Evolutionary conservation across 2,113 vertebrate genomes (phyloP).

Genomic region (Rhinolophus sinicus): DNA sequence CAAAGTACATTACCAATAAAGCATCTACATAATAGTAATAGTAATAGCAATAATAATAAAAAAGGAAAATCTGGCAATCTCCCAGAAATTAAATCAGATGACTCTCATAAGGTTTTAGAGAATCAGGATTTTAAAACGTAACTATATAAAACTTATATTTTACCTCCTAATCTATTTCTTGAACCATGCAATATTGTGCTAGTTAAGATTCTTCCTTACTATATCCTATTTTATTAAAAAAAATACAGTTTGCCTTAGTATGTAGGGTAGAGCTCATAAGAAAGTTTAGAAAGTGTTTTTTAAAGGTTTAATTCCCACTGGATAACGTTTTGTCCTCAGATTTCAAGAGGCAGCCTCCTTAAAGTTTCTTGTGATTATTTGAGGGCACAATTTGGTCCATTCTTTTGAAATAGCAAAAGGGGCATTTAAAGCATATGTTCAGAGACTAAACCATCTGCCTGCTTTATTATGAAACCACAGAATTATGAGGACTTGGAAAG

Average conservation of each 20-base stretch:
- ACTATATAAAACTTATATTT: conserved; percentile 39
- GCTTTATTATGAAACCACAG: conserved; percentile 73
- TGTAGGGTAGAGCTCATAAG: conserved; percentile 22
- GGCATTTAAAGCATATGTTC: conserved; percentile 81
- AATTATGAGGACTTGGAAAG: conserved; percentile 72
- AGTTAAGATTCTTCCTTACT: not conserved
- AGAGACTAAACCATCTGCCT: conserved; percentile 79
- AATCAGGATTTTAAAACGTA: conserved; percentile 54
- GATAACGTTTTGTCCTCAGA: conserved; percentile 45
- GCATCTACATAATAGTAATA: conserved; percentile 48
- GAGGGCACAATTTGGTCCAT: conserved; percentile 74
- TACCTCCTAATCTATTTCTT: conserved; percentile 8
- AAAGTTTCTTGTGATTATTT: conserved; percentile 71
- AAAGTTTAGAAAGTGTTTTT: conserved; percentile 52
- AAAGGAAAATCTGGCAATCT: conserved; percentile 55
- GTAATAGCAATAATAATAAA: conserved; percentile 64
- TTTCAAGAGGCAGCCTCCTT: conserved; percentile 65
- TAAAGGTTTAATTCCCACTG: conserved; percentile 51
- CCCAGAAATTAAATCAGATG: conserved; percentile 57
- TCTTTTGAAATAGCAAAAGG: conserved; percentile 79
- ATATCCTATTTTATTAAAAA: not conserved
- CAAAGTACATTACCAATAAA: conserved; percentile 66
- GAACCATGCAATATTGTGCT: not conserved
- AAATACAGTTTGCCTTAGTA: conserved; percentile 16
- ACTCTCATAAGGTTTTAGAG: conserved; percentile 50